Evolutionary conservation across 2,113 vertebrate species (phyloP).

Genomic region (Phrynosoma blainvillii): DNA sequence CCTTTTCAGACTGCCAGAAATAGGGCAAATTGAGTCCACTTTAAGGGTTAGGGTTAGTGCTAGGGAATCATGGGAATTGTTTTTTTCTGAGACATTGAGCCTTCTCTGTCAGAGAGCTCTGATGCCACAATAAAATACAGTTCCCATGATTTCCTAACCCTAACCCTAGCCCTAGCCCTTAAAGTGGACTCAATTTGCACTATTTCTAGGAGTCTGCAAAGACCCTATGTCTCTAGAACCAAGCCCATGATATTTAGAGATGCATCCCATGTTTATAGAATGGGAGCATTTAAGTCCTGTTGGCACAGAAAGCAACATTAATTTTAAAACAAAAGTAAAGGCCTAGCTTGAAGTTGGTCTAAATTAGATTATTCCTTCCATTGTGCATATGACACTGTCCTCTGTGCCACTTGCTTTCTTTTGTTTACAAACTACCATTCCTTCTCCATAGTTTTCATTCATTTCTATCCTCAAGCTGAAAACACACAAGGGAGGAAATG

Average conservation of each 20-base stretch:
- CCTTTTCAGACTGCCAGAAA: too few relatives aligned
- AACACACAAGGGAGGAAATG: conserved; percentile 43
- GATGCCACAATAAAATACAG: too few relatives aligned
- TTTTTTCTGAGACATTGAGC: too few relatives aligned
- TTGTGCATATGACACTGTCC: not conserved
- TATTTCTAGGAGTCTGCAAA: not conserved
- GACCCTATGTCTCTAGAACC: not conserved
- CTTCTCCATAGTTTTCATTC: not conserved
- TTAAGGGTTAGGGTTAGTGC: too few relatives aligned
- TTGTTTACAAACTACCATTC: conserved; percentile 21
- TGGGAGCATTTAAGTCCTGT: not conserved
- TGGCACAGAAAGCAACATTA: conserved; percentile 24
- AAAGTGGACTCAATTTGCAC: too few relatives aligned
- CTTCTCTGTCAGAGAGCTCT: too few relatives aligned
- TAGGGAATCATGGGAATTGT: too few relatives aligned
- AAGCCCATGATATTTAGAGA: not conserved
- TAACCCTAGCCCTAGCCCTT: too few relatives aligned
- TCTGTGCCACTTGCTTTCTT: not conserved
- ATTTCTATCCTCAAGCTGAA: conserved; percentile 47
- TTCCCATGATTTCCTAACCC: too few relatives aligned
- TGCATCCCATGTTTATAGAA: not conserved
- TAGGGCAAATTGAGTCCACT: too few relatives aligned
- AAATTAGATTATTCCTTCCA: not conserved
- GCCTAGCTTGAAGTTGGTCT: fast-evolving
- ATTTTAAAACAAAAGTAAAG: not conserved